Percentiles rank a stretch among this genome's conserved stretches.
Conservation (phyloP, 1,140 invertebrate species). For the Philotrypesis tridentata region DNA sequence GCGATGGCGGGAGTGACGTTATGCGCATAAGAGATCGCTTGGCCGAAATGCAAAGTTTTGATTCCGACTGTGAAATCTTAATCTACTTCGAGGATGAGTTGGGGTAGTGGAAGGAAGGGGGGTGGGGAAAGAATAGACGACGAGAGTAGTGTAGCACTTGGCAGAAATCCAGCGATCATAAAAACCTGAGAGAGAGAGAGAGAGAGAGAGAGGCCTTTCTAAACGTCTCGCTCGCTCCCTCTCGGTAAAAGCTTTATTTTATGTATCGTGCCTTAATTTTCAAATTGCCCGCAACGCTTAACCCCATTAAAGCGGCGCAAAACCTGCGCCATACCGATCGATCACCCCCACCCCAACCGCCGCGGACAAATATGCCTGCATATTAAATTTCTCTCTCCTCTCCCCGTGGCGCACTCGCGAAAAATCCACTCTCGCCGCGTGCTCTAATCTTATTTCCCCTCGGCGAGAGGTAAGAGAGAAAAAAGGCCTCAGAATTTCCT, state of each 20-base stretch:
- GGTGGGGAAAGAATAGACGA: slow-evolving; percentile 7
- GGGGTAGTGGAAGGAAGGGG: too few relatives aligned
- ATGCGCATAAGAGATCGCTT: not conserved
- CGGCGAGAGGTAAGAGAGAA: too few relatives aligned
- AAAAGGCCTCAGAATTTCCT: too few relatives aligned
- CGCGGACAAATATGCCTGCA: too few relatives aligned
- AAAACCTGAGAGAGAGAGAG: not conserved
- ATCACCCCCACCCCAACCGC: too few relatives aligned
- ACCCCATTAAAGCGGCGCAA: not conserved
- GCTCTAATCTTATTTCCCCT: too few relatives aligned
- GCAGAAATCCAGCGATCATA: slow-evolving; percentile 23
- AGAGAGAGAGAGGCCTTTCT: not conserved
- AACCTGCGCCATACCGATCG: too few relatives aligned
- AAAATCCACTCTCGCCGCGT: too few relatives aligned
- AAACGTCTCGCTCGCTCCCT: not conserved
- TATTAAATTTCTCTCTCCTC: too few relatives aligned
- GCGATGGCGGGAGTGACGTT: not conserved
- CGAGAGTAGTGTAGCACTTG: slow-evolving; percentile 1
- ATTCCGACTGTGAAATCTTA: not conserved
- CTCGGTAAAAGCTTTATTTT: too few relatives aligned
- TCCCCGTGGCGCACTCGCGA: too few relatives aligned
- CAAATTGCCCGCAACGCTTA: not conserved
- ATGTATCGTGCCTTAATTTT: slow-evolving; percentile 3
- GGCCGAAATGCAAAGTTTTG: not conserved
- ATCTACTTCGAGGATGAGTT: not conserved